phyloP scores from a whole-genome alignment of 2,113 vertebrate genomes.

The Catharus fuscescens region DNA sequence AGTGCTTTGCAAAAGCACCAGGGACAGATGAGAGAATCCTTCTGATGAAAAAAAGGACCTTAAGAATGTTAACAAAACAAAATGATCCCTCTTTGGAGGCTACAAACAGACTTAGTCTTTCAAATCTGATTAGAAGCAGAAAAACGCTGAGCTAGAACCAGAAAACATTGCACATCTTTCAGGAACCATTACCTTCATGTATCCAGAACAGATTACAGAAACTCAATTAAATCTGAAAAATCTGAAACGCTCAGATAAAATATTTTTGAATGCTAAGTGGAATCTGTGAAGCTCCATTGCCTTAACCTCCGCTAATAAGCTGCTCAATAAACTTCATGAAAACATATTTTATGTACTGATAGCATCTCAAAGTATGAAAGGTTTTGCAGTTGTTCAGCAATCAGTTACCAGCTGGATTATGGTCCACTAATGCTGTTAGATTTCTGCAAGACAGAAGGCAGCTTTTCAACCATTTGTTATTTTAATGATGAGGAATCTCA shows the following conservation, averaged over 20 bases:
- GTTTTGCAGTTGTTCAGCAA: slow-evolving; percentile 54
- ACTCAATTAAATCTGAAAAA: slow-evolving; percentile 33
- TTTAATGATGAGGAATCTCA: slow-evolving; percentile 75
- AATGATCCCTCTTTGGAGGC: neutral
- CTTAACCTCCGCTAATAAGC: slow-evolving; percentile 53
- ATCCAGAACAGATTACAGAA: neutral
- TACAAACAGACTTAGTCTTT: neutral
- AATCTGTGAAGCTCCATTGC: slow-evolving; percentile 36
- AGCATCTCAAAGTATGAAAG: slow-evolving; percentile 45
- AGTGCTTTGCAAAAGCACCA: neutral
- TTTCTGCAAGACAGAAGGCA: slow-evolving; percentile 75
- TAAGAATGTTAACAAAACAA: neutral
- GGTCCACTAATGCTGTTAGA: slow-evolving; percentile 67
- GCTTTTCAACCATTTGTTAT: slow-evolving; percentile 77
- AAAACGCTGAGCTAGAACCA: neutral
- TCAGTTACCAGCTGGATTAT: slow-evolving; percentile 76
- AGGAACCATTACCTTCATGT: neutral
- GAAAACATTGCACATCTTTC: neutral
- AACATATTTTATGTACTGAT: slow-evolving; percentile 42
- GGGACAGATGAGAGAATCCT: neutral
- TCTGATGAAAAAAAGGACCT: neutral
- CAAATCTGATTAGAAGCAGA: neutral
- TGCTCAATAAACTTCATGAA: slow-evolving; percentile 58
- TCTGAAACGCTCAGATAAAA: slow-evolving; percentile 15
- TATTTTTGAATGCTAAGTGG: slow-evolving; percentile 40